A percentile compares a stretch with the other conserved stretches of the same genome.
phyloP scores from a whole-genome alignment of 2,113 vertebrate species.

The Galbula dea region DNA sequence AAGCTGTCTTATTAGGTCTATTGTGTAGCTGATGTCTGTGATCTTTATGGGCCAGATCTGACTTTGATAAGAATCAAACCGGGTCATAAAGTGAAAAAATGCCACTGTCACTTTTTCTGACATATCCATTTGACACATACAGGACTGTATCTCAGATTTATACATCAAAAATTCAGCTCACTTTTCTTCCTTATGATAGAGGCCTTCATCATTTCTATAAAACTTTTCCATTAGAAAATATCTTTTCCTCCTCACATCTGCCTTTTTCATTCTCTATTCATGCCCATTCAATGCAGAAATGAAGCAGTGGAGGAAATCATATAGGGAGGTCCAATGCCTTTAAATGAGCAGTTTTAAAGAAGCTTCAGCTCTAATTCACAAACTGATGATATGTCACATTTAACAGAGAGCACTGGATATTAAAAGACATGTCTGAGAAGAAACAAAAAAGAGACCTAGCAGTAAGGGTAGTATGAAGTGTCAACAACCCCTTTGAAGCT shows the following conservation, averaged over 20 bases:
- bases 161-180: conserved; percentile 31
- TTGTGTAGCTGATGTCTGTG: neutral
- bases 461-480: neutral
- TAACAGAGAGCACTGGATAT: neutral
- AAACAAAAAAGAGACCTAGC: conserved; percentile 6
- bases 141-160: conserved; percentile 27
- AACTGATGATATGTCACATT: neutral
- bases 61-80: conserved; percentile 42
- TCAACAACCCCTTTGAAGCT: conserved; percentile 29
- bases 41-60: conserved; percentile 22
- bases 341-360: conserved; percentile 38
- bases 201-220: conserved; percentile 16
- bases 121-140: conserved; percentile 51
- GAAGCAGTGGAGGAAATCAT: neutral
- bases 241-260: neutral
- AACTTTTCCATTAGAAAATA: neutral
- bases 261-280: neutral
- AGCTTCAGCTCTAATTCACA: neutral
- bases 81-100: conserved; percentile 54
- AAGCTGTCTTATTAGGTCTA: conserved; percentile 26
- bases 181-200: conserved; percentile 27
- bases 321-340: neutral
- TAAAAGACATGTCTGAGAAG: neutral
- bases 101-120: conserved; percentile 57
- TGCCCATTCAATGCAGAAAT: neutral